Evolutionary conservation across 2,797 vertebrate genomes (phyloP).

Genomic region (Takifugu ocellatus): DNA sequence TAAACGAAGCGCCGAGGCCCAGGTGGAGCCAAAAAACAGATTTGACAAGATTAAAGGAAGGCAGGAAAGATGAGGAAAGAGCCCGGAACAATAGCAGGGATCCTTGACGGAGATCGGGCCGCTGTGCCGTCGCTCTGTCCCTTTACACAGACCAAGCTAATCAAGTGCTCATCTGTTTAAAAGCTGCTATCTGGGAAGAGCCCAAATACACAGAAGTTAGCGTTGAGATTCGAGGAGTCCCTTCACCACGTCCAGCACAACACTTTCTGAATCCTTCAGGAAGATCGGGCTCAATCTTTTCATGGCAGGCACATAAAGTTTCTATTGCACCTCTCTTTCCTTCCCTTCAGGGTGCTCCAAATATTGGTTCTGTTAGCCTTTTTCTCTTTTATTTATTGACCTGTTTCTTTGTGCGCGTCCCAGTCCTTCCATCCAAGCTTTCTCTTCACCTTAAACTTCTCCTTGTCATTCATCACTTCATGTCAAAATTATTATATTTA

Average conservation of each 20-base stretch:
- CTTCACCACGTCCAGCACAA: conserved; percentile 5
- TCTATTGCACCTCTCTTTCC: conserved; percentile 32
- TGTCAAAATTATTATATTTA: conserved; percentile 22
- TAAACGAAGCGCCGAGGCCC: no score
- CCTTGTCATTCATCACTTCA: conserved; percentile 22
- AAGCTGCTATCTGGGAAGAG: not conserved
- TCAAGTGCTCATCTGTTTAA: no score
- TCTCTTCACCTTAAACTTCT: conserved; percentile 16
- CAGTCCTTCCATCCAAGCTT: conserved; percentile 23
- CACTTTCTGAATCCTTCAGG: conserved; percentile 15
- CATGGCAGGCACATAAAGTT: conserved; percentile 31
- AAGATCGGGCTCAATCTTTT: conserved; percentile 24
- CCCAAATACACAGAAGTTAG: not conserved
- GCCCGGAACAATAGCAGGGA: no score
- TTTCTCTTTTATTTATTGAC: conserved; percentile 39
- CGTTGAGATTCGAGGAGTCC: conserved; percentile 5
- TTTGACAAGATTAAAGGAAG: no score
- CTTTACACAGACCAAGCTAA: no score
- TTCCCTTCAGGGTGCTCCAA: conserved; percentile 34
- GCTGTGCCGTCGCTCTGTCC: no score
- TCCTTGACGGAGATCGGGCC: no score
- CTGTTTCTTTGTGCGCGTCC: conserved; percentile 23
- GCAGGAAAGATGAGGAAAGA: no score
- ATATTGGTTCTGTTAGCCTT: conserved; percentile 24
- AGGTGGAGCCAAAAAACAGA: no score